Percentiles rank a stretch among this genome's conserved stretches.
phyloP scores from a whole-genome alignment of 2,888 invertebrate species.

The Deilephila elpenor region DNA sequence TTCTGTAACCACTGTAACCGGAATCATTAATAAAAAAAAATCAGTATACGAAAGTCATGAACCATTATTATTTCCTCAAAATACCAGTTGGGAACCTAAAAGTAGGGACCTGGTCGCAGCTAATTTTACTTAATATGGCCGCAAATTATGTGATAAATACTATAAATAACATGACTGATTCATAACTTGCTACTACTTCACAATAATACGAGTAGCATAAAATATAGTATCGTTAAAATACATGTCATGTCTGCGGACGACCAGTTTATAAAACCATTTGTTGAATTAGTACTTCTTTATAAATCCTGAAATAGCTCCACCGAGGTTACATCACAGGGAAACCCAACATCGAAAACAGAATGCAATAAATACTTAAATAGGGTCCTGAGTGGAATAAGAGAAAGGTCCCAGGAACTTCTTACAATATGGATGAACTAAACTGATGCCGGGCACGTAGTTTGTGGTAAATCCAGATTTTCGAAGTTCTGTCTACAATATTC shows the following conservation, averaged over 20 bases:
- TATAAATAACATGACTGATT: too few relatives aligned
- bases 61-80: too few relatives aligned
- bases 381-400: slow-evolving; percentile 30
- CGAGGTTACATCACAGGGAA: slow-evolving; percentile 21
- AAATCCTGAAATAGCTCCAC: not conserved
- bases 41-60: too few relatives aligned
- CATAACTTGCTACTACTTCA: too few relatives aligned
- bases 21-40: too few relatives aligned
- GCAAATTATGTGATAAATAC: too few relatives aligned
- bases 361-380: slow-evolving; percentile 26
- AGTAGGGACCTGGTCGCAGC: too few relatives aligned
- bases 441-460: slow-evolving; percentile 20
- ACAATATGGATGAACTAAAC: slow-evolving; percentile 23
- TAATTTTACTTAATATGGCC: too few relatives aligned
- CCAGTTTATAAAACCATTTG: not conserved
- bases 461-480: slow-evolving; percentile 27
- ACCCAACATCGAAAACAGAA: slow-evolving; percentile 21
- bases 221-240: not conserved
- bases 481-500: not conserved
- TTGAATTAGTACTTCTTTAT: slow-evolving; percentile 15
- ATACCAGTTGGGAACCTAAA: too few relatives aligned
- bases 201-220: not conserved
- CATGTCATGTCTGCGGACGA: slow-evolving; percentile 11
- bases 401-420: slow-evolving; percentile 27
- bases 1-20: too few relatives aligned